Conservation (phyloP, 2,797 vertebrate species). For the Synanceia verrucosa region DNA sequence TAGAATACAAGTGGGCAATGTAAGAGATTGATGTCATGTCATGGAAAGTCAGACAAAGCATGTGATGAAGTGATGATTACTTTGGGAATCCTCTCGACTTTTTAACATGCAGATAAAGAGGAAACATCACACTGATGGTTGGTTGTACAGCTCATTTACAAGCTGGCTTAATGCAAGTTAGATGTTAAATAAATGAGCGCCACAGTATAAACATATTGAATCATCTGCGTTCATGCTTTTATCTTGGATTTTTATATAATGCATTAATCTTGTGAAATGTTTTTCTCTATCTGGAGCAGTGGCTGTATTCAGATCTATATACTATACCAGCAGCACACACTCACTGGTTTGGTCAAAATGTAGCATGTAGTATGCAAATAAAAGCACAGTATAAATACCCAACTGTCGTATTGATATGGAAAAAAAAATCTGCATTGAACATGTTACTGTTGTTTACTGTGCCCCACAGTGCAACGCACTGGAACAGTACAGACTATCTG, state of each 20-base stretch:
- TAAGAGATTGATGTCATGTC: conserved; percentile 4
- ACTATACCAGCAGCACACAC: background rate
- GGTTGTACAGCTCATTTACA: conserved; percentile 32
- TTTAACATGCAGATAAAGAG: conserved; percentile 7
- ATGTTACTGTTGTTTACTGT: background rate
- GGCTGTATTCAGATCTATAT: rapidly evolving
- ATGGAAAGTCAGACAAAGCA: background rate
- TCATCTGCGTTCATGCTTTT: background rate
- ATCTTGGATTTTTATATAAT: background rate
- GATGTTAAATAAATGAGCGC: conserved; percentile 10
- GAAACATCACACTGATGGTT: background rate
- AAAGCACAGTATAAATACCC: background rate
- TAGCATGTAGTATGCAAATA: background rate
- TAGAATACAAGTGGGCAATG: background rate
- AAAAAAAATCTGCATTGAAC: background rate
- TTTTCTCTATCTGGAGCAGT: background rate
- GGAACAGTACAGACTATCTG: background rate
- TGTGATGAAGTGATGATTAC: conserved; percentile 1
- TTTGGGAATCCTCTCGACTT: background rate
- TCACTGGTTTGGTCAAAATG: background rate
- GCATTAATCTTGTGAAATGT: background rate
- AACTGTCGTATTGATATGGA: background rate
- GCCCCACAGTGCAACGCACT: background rate
- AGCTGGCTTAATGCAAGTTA: conserved; percentile 25
- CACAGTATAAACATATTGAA: background rate